Evolutionary conservation across 2,113 vertebrate genomes (phyloP), one percentile per base, ranked within the genome.

Genomic region (Boleophthalmus pectinirostris): DNA sequence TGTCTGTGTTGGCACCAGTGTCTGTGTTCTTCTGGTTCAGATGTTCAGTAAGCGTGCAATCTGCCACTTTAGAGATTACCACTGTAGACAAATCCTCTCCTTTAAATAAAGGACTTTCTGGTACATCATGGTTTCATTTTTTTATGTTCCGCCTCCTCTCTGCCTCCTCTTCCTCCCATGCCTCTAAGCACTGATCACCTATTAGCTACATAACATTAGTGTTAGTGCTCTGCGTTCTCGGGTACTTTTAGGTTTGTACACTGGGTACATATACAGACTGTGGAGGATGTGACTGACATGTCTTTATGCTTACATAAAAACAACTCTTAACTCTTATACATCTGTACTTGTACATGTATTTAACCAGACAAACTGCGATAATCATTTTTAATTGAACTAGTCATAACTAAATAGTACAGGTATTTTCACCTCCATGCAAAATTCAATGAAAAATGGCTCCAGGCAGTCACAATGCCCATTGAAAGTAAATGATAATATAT

Each of bases 41-140:
- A 56, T 70, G 75, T 78, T 61, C 58, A 33, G 58, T 71, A 82
- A 77, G 72, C 35, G 77, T 89, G 85, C 91, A 86, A 75, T 69
- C 72, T 87, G 82, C 85, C 81, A 70, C 70, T 69, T 71, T 84
- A 81, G 76, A 87, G 76, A 89, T 89, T 86, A 75, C 68, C 82
- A 76, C 86, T 87, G 87, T 91, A 87, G 88, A 92, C 89, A 91
- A 89, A 91, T 86, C 81, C 80, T 86, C 83, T 82, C 82, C 84
- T 87, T 74, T 82, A 46, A 71, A 77, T 72, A 77, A 87, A 78
- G 64, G 68, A 87, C 77, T 85, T 43, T 47, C 79, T 71, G 77
- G 65, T 83, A 58, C 87, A 86, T 82, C 83, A 87, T 91, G 29
- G 81, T 85, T 92, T 92, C 67, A 66, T 83, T 90, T 85, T 84